Base-by-base conservation (phyloP, 2,113 vertebrate genomes). In the Neolamprologus longior region DNA sequence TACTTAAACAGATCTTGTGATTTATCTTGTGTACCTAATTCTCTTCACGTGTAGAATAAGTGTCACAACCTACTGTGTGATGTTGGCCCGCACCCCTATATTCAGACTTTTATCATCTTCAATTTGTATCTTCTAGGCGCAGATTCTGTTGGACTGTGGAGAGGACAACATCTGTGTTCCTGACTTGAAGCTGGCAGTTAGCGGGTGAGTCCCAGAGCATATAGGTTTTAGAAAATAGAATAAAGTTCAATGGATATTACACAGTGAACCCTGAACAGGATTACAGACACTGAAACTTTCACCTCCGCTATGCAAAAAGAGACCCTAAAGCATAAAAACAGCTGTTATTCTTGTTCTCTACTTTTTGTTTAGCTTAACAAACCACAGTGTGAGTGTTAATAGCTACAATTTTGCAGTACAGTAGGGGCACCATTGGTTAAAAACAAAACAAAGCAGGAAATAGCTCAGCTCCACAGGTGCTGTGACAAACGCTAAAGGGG, bases 101-200 rank as follows among this genome's bases (percentile, higher is more conserved):
- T 87, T 90, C 66, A 88, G 80, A 33, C 42, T 82, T 55, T 82
- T 76, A 55, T 89, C 24, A 10, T 17, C 76, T 37, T 76, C 55
- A 4, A 19, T 93, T 40, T 93, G 63, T 84, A 7, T 90, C 81
- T 87, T 93, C 45, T 85, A 98, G 98, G 96, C 97, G 73, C 98
- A 98, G 90, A 98, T 98, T 90, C 94, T 98, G 93, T 92, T 98
- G 92, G 98, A 98, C 94, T 98, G 98, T 40, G 98, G 98, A 3
- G 98, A 98, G 35, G 98, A 98, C 94, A 98, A 98, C 93, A 97
- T 98, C 94, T 98, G 98, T 66, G 98, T 98, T 54, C 98, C 98
- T 55, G 97, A 98, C 90, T 94, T 98, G 50, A 97, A 98, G 92
- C 97, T 98, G 66, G 94, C 96, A 21, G 98, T 98, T 26, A 93